Conservation (phyloP, 1,140 invertebrate species). For the Ips nitidus region DNA sequence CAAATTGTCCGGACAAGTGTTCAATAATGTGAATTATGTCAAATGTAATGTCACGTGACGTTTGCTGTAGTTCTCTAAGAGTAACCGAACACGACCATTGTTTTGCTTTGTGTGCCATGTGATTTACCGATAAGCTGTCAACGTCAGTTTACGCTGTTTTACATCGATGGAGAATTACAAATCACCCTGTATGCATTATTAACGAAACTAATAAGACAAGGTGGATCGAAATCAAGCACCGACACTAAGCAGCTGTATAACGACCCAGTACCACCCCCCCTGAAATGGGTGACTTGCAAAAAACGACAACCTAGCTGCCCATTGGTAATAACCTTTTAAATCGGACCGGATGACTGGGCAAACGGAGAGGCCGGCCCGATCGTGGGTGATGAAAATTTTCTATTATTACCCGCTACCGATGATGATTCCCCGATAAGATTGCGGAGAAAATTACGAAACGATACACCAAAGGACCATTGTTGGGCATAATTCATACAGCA, state of each 20-base stretch:
- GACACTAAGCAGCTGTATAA: conserved; percentile 24
- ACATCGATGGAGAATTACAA: too few relatives aligned
- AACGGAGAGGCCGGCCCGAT: conserved; percentile 9
- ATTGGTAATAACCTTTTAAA: conserved; percentile 30
- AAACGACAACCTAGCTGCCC: conserved; percentile 21
- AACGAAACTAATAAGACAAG: conserved; percentile 19
- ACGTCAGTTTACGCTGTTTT: too few relatives aligned
- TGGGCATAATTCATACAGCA: neutral
- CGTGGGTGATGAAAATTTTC: conserved; percentile 21
- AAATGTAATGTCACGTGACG: too few relatives aligned
- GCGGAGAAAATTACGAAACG: conserved; percentile 9
- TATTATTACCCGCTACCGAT: conserved; percentile 21
- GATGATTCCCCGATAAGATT: conserved; percentile 22
- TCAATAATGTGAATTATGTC: too few relatives aligned
- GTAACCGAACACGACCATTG: too few relatives aligned
- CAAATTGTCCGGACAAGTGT: too few relatives aligned
- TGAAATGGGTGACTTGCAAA: conserved; percentile 23
- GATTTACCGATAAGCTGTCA: too few relatives aligned
- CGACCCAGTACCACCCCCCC: conserved; percentile 5
- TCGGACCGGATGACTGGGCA: conserved; percentile 24
- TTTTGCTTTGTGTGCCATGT: too few relatives aligned
- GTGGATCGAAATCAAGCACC: conserved; percentile 16
- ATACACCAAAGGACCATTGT: neutral
- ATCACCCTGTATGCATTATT: neutral
- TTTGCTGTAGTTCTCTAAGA: too few relatives aligned